Evolutionary conservation across 2,113 vertebrate genomes (phyloP).

Genomic region (Scomber colias): DNA sequence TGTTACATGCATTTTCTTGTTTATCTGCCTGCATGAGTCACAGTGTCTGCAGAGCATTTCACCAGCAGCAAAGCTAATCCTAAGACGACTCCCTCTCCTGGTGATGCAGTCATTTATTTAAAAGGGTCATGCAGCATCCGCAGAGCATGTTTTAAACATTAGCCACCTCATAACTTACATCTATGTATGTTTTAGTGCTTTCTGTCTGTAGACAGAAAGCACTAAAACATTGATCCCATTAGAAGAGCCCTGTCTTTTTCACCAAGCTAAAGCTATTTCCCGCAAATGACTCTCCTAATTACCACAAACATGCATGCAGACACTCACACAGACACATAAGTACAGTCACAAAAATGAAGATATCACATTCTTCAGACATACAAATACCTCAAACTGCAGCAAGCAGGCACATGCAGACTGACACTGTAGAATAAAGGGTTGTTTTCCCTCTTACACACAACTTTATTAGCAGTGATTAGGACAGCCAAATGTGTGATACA

Average conservation of each 20-base stretch:
- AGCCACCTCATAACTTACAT: conserved; percentile 67
- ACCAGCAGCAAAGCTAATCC: conserved; percentile 60
- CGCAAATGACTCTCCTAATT: conserved; percentile 51
- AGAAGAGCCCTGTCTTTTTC: conserved; percentile 45
- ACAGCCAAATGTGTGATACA: not conserved
- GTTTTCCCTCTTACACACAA: not conserved
- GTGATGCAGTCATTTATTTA: conserved; percentile 73
- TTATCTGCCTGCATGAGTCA: conserved; percentile 39
- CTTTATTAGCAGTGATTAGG: not conserved
- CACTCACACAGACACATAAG: not conserved
- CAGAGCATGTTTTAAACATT: conserved; percentile 80
- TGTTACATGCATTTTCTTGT: conserved; percentile 13
- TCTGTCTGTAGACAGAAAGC: conserved; percentile 47
- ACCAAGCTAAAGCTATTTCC: conserved; percentile 20
- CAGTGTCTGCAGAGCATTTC: conserved; percentile 43
- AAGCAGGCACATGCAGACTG: not conserved
- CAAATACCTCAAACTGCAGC: not conserved
- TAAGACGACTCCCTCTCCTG: conserved; percentile 55
- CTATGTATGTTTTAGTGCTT: conserved; percentile 42
- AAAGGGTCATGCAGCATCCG: conserved; percentile 67
- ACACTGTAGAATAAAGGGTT: not conserved
- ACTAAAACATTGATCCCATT: conserved; percentile 67
- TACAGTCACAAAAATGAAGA: too few species aligned
- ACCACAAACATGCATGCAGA: not conserved
- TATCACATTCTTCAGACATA: too few species aligned